These are phyloP conservation scores for Lerista edwardsae DNA, from an alignment of 2,797 vertebrate species.

Conservation along the genomic window DNA sequence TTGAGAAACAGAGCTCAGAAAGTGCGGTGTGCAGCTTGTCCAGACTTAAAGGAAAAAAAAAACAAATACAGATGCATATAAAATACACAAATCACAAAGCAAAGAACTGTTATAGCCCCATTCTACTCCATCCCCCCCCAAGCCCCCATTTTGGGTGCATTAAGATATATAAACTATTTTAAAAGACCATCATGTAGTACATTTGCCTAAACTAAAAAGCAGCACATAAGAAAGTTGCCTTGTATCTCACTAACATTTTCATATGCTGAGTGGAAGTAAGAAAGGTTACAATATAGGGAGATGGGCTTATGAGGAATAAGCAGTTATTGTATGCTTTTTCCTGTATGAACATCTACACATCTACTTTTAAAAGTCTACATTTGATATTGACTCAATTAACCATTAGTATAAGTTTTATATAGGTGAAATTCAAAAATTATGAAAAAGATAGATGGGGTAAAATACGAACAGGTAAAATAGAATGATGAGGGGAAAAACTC, in stretches of 20 bases:
- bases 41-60: constrained; percentile 77
- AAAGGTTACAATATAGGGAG: not conserved
- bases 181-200: not conserved
- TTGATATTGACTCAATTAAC: not conserved
- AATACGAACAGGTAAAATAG: constrained; percentile 13
- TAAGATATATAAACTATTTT: not conserved
- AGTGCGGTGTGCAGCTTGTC: constrained; percentile 99
- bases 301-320: not conserved
- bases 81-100: constrained; percentile 34
- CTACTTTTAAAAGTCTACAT: not conserved
- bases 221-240: not conserved
- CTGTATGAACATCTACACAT: not conserved
- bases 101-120: constrained; percentile 28
- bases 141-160: not conserved
- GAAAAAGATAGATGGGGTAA: not conserved
- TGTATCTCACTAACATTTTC: not conserved
- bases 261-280: not conserved
- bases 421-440: not conserved
- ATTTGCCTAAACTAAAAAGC: not conserved
- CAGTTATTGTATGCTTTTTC: not conserved
- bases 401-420: not conserved
- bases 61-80: not conserved
- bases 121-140: not conserved
- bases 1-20: constrained; percentile 98
- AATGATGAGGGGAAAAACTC: constrained; percentile 58